Evolutionary conservation across 2,888 invertebrate genomes (phyloP).

Genomic region (Cheilosia impressa): DNA sequence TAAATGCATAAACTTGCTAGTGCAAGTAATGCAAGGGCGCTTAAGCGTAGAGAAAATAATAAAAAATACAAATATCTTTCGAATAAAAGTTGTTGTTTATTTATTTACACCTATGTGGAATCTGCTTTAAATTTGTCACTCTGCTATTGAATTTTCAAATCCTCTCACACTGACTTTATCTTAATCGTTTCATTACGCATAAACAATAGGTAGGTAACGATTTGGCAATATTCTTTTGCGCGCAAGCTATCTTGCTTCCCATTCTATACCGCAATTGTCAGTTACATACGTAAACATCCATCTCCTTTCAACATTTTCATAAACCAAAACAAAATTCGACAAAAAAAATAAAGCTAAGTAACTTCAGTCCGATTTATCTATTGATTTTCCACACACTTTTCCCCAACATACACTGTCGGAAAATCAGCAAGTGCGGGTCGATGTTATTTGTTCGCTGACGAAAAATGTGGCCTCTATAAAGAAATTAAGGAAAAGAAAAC

Average conservation of each 20-base stretch:
- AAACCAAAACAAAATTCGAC: slow-evolving; percentile 34
- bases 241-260: slow-evolving; percentile 60
- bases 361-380: slow-evolving; percentile 72
- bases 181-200: slow-evolving; percentile 48
- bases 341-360: slow-evolving; percentile 50
- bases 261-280: slow-evolving; percentile 26
- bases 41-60: too few species aligned
- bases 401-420: slow-evolving; percentile 67
- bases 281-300: slow-evolving; percentile 13
- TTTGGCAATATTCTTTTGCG: slow-evolving; percentile 62
- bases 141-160: background rate
- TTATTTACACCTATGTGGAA: too few species aligned
- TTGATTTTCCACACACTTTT: slow-evolving; percentile 72
- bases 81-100: too few species aligned
- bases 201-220: slow-evolving; percentile 61
- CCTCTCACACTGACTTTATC: background rate
- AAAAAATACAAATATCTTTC: too few species aligned
- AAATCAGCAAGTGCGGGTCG: slow-evolving; percentile 75
- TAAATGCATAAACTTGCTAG: too few species aligned
- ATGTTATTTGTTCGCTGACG: slow-evolving; percentile 73
- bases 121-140: background rate
- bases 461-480: slow-evolving; percentile 51
- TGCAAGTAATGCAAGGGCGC: too few species aligned
- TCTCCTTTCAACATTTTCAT: slow-evolving; percentile 62
- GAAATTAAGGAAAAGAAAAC: slow-evolving; percentile 17